Conservation (phyloP, 2,113 vertebrate species). For the Balaeniceps rex region DNA sequence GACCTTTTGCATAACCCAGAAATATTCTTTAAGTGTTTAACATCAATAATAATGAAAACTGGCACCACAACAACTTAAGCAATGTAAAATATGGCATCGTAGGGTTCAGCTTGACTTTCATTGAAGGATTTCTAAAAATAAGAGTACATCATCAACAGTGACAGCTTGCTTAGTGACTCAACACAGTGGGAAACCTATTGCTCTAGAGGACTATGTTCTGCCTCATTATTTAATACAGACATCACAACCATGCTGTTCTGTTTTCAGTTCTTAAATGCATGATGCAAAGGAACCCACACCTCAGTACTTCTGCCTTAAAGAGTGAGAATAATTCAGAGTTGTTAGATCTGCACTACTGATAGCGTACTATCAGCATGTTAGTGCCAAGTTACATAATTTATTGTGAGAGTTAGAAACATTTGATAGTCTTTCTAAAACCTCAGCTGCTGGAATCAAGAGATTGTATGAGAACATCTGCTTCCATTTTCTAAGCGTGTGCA, state of each 20-base stretch:
- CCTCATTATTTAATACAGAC: conserved; percentile 63
- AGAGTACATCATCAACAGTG: conserved; percentile 54
- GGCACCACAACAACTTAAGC: conserved; percentile 63
- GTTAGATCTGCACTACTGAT: conserved; percentile 22
- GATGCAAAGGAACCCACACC: conserved; percentile 56
- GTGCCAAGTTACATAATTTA: conserved; percentile 32
- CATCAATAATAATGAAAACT: conserved; percentile 77
- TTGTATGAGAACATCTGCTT: conserved; percentile 27
- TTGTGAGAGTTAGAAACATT: conserved; percentile 10
- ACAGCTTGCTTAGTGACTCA: conserved; percentile 62
- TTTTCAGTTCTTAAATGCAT: conserved; percentile 32
- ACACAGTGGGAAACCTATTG: conserved; percentile 55
- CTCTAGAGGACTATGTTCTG: conserved; percentile 58
- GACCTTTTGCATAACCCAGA: conserved; percentile 69
- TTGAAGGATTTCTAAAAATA: conserved; percentile 68
- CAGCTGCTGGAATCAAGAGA: conserved; percentile 38
- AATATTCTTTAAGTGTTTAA: conserved; percentile 71
- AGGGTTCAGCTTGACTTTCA: conserved; percentile 60
- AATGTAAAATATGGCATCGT: conserved; percentile 52
- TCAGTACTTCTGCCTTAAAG: conserved; percentile 15
- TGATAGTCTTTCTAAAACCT: conserved; percentile 32
- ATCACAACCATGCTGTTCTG: conserved; percentile 54
- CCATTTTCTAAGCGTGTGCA: neutral
- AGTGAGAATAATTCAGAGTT: conserved; percentile 41
- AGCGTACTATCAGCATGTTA: neutral